Percentiles rank a stretch among this genome's conserved stretches.
Conservation (phyloP, 2,888 invertebrate species). For the Gymnocheta viridis region DNA sequence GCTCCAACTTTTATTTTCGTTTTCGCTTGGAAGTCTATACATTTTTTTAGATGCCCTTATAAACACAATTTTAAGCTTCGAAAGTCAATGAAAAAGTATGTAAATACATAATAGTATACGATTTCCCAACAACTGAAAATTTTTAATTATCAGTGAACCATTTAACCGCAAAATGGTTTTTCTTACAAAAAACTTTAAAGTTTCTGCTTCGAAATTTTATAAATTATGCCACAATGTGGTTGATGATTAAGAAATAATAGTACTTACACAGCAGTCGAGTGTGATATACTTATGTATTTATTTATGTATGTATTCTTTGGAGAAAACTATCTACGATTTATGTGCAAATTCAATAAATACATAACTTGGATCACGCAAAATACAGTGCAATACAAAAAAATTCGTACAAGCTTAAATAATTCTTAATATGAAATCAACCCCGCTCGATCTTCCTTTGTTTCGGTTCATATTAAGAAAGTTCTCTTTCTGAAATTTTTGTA, state of each 20-base stretch:
- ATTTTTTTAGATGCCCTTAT: not conserved
- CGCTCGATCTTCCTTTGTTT: too few species aligned
- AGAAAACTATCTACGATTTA: not conserved
- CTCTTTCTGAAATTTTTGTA: too few species aligned
- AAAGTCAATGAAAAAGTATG: not conserved
- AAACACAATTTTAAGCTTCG: not conserved
- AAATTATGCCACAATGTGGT: slow-evolving; percentile 42
- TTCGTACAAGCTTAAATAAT: not conserved
- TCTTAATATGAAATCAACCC: too few species aligned
- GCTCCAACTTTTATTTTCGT: too few species aligned
- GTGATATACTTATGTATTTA: too few species aligned
- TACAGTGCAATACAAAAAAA: not conserved
- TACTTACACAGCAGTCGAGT: not conserved
- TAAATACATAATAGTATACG: not conserved
- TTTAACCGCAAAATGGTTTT: slow-evolving; percentile 46
- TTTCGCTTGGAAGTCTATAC: too few species aligned
- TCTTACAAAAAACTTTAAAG: slow-evolving; percentile 5
- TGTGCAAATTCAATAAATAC: not conserved
- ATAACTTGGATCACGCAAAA: not conserved
- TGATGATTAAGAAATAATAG: slow-evolving; percentile 23
- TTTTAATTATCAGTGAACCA: slow-evolving; percentile 38
- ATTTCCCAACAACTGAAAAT: slow-evolving; percentile 12
- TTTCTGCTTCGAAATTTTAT: slow-evolving; percentile 39
- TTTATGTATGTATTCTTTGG: not conserved
- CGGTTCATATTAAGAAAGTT: too few species aligned